phyloP scores from a whole-genome alignment of 2,113 vertebrate genomes.

The Paraplagusia blochii region DNA sequence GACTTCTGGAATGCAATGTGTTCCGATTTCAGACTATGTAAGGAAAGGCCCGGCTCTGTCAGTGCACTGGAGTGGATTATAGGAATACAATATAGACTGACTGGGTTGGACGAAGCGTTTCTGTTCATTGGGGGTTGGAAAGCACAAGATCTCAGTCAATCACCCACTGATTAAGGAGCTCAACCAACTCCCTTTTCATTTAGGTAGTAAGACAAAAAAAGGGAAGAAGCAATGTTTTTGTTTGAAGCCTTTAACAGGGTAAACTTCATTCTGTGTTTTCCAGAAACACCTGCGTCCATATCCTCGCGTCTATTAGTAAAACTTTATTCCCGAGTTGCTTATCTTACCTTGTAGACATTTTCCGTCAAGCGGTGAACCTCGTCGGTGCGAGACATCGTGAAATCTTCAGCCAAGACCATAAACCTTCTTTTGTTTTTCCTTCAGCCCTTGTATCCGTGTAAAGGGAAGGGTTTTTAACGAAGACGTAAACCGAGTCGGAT shows the following conservation, averaged over 20 bases:
- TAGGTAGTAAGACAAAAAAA: slow-evolving; percentile 2
- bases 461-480: slow-evolving; percentile 9
- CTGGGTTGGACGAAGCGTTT: background rate
- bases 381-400: slow-evolving; percentile 91
- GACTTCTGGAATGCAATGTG: slow-evolving; percentile 60
- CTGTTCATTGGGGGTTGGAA: slow-evolving; percentile 7
- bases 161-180: background rate
- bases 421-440: slow-evolving; percentile 58
- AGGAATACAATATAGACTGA: background rate
- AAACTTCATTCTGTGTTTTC: background rate
- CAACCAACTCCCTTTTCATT: slow-evolving; percentile 20
- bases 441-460: slow-evolving; percentile 61
- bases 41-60: background rate
- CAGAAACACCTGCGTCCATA: background rate
- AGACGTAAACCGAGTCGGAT: background rate
- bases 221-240: background rate
- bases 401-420: slow-evolving; percentile 81
- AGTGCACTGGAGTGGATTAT: slow-evolving; percentile 3
- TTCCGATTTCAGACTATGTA: slow-evolving; percentile 12
- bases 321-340: slow-evolving; percentile 64
- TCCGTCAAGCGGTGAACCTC: slow-evolving; percentile 95
- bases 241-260: background rate
- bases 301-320: background rate
- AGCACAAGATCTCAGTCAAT: background rate
- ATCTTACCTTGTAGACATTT: slow-evolving; percentile 93